These are phyloP conservation scores for Vanacampus margaritifer DNA, from an alignment of 2,113 vertebrate genomes.

Conservation along the genomic window DNA sequence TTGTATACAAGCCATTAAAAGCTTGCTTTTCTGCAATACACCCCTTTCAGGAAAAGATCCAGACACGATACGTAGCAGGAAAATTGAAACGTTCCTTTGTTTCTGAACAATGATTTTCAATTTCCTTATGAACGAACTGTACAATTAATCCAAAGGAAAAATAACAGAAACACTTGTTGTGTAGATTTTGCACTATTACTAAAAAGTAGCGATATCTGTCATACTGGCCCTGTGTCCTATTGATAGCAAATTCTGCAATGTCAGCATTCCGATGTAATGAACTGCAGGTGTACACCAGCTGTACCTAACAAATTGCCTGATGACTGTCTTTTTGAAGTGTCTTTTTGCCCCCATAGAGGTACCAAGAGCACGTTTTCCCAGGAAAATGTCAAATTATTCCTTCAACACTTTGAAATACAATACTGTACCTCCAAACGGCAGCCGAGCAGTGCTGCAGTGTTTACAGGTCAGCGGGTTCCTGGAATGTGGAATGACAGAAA, in stretches of 20 bases:
- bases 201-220: no score
- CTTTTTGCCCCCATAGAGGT: background rate
- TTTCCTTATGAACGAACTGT: no score
- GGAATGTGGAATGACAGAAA: constrained; percentile 28
- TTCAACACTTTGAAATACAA: constrained; percentile 13
- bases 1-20: no score
- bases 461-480: constrained; percentile 19
- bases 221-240: background rate
- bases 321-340: background rate
- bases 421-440: background rate
- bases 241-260: no score
- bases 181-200: no score
- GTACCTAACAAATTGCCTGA: background rate
- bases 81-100: no score
- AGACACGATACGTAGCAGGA: no score
- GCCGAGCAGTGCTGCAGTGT: constrained; percentile 14
- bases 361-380: constrained; percentile 1
- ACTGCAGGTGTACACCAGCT: background rate
- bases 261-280: background rate
- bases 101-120: no score
- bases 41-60: no score
- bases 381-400: constrained; percentile 8
- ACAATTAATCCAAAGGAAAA: no score
- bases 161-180: no score
- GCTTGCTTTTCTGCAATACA: no score